Evolutionary conservation across 2,888 invertebrate genomes (phyloP).

Genomic region (Nemurella pictetii): DNA sequence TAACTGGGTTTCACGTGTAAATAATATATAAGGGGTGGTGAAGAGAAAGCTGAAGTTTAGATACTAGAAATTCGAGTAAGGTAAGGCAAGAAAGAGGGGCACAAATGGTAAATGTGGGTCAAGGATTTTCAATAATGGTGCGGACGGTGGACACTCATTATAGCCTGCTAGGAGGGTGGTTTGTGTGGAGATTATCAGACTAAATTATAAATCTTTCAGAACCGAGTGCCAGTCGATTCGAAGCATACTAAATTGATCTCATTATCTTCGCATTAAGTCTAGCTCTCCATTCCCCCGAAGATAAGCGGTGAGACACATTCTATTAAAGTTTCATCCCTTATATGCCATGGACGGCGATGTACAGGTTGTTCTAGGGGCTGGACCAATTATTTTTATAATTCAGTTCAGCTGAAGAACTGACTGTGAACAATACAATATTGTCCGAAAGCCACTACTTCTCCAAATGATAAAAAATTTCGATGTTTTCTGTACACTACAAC

Average conservation of each 20-base stretch:
- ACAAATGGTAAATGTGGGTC: conserved; percentile 2
- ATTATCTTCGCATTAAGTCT: not conserved
- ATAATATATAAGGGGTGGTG: not conserved
- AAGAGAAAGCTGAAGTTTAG: not conserved
- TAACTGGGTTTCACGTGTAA: not conserved
- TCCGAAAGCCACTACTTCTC: no score
- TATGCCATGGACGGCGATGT: not conserved
- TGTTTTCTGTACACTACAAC: no score
- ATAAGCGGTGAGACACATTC: not conserved
- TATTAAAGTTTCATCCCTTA: not conserved
- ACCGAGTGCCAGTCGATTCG: not conserved
- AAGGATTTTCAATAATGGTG: conserved; percentile 3
- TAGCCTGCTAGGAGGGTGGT: not conserved
- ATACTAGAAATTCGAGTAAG: not conserved
- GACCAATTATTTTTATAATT: not conserved
- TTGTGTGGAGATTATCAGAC: not conserved
- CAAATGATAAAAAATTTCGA: no score
- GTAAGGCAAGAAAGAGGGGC: not conserved
- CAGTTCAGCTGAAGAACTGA: not conserved
- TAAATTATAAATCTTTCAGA: not conserved
- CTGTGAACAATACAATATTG: no score
- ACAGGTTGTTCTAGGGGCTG: not conserved
- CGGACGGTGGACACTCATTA: not conserved
- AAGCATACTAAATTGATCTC: not conserved
- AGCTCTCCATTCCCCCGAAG: not conserved